Evolutionary conservation across 2,888 invertebrate species (phyloP).

Genomic region (Rhopalosiphum nymphaeae): DNA sequence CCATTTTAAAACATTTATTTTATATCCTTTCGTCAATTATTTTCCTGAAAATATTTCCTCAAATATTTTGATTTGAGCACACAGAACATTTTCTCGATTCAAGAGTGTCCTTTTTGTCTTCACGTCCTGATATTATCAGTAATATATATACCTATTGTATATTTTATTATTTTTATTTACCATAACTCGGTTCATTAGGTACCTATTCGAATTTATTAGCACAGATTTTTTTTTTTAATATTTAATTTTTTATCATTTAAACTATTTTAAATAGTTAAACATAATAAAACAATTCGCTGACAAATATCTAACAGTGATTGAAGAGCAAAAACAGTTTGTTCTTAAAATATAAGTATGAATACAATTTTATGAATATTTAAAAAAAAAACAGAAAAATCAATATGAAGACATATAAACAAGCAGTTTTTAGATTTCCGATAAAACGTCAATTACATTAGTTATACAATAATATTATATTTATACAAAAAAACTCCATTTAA

Average conservation of each 20-base stretch:
- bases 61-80: background rate
- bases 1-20: background rate
- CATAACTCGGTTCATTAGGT: background rate
- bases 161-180: background rate
- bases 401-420: background rate
- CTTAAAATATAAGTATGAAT: background rate
- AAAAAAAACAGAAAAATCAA: too few species aligned
- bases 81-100: background rate
- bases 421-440: background rate
- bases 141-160: too few species aligned
- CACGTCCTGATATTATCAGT: background rate
- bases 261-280: background rate
- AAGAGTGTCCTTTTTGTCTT: background rate
- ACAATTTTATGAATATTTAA: background rate
- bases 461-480: background rate
- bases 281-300: background rate
- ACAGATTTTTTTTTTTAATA: background rate
- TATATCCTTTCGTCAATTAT: background rate
- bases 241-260: background rate
- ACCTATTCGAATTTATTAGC: background rate
- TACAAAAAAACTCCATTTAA: too few species aligned
- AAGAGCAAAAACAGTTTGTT: background rate
- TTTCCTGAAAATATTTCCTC: background rate
- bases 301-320: background rate
- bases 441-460: background rate